Conservation (phyloP, 1,140 invertebrate species). For the Himalopsyche phryganea region DNA sequence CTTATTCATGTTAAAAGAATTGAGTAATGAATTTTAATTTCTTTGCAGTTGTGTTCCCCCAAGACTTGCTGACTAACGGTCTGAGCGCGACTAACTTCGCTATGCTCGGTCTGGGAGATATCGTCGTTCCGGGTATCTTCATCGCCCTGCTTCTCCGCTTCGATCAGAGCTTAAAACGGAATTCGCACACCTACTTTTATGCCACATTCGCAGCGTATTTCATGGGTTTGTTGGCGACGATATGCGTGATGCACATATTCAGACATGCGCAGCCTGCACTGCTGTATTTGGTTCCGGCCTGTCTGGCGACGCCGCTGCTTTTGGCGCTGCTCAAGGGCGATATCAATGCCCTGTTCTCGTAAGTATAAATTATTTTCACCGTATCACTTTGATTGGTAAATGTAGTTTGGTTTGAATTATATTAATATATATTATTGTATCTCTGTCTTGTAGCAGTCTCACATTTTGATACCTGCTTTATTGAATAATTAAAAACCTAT, state of each 20-base stretch:
- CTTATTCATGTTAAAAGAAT: too few species aligned
- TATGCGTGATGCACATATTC: constrained; percentile 97
- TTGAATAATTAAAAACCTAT: too few species aligned
- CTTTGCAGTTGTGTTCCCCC: constrained; percentile 90
- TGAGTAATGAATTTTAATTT: too few species aligned
- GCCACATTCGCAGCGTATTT: constrained; percentile 94
- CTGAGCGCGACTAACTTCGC: constrained; percentile 92
- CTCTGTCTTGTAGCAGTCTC: too few species aligned
- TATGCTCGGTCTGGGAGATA: constrained; percentile 98
- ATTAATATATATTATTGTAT: constrained; percentile 7
- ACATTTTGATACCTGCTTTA: too few species aligned
- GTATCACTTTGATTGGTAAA: not conserved
- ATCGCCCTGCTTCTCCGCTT: constrained; percentile 95
- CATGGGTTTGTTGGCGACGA: constrained; percentile 87
- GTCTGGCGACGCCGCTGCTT: constrained; percentile 82
- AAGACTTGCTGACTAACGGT: constrained; percentile 93
- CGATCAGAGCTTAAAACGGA: constrained; percentile 87
- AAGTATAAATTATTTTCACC: constrained; percentile 60
- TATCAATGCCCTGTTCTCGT: constrained; percentile 86
- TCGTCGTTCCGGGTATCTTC: constrained; percentile 99
- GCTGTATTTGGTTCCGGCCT: constrained; percentile 95
- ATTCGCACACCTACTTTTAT: constrained; percentile 89
- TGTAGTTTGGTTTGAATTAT: constrained; percentile 11
- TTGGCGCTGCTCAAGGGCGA: constrained; percentile 90
- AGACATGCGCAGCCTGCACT: constrained; percentile 99